These are phyloP conservation scores for Melitaea athalia DNA, from an alignment of 2,888 invertebrate genomes.

Conservation along the genomic window DNA sequence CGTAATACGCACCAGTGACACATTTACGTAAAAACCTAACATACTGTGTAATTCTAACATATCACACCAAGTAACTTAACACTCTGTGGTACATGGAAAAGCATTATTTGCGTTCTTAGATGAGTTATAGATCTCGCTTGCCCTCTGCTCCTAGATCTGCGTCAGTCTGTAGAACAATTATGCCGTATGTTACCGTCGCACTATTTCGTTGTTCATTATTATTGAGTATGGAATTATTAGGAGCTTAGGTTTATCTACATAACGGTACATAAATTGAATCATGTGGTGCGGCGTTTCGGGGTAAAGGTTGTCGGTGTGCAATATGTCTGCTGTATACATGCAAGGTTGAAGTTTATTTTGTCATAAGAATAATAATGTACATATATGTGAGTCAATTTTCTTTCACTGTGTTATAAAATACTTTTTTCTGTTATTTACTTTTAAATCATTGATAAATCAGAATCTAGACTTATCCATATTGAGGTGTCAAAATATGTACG, in stretches of 20 bases:
- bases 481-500: too few relatives aligned
- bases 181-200: slow-evolving; percentile 59
- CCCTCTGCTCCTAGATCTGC: slow-evolving; percentile 68
- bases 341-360: slow-evolving; percentile 33
- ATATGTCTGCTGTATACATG: slow-evolving; percentile 29
- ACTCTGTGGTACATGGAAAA: slow-evolving; percentile 33
- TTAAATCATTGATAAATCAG: background rate
- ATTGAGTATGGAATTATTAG: slow-evolving; percentile 37
- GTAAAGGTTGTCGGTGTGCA: slow-evolving; percentile 27
- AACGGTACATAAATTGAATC: slow-evolving; percentile 40
- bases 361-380: background rate
- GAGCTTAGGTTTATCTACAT: slow-evolving; percentile 36
- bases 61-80: slow-evolving; percentile 28
- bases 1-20: slow-evolving; percentile 21
- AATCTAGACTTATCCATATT: too few relatives aligned
- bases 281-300: slow-evolving; percentile 33
- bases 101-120: slow-evolving; percentile 42
- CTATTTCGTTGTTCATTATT: slow-evolving; percentile 60
- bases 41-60: slow-evolving; percentile 35
- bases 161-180: slow-evolving; percentile 75
- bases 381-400: background rate
- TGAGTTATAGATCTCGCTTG: slow-evolving; percentile 71
- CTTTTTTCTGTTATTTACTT: background rate
- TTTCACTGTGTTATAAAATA: background rate
- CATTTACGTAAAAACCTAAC: slow-evolving; percentile 21